Evolutionary conservation across 2,888 invertebrate genomes (phyloP), one percentile per base, ranked within the genome.

Genomic region (Chydorus sphaericus): DNA sequence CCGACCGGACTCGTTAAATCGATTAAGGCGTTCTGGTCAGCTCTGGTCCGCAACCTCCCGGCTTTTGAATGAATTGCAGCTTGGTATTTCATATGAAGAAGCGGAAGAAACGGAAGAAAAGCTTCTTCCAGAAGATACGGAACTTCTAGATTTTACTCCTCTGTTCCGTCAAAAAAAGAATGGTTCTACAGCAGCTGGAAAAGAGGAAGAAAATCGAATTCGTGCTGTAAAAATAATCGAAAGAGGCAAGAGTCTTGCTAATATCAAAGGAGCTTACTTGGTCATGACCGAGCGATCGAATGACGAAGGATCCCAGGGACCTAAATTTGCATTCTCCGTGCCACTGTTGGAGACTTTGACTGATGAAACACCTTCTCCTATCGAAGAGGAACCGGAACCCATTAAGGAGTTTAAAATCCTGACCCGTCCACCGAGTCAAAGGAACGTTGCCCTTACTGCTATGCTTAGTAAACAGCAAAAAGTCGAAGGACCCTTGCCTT

Each of bases 41-140:
- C 79, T 88, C 65, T 87, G 87, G 87, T 81, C 82, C 8, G 83
- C 85, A 66, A 72, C 86, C 53, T 83, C 84, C 63, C 81, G 82
- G 67, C 69, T 83, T n/a, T 72, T 86, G 62, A 85, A 82, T 69
- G 75, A 75, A 59, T 72, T 85, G 50, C 79, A 79, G 62, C 68
- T 66, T 58, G 71, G 67, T 54, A 65, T 75, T 58, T 66, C 67
- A 59, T 71, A 74, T 60, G 76, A 77, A 62, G 69, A 75, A 57
- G 59, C 58, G 66, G 68, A 55, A 65, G 52, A 52, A 83, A 83
- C 79, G 68, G 70, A 71, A 36, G 75, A 76, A 60, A 74, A 78
- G 48, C 85, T 87, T 4, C 71, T 89, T 54, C 81, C 82, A 0
- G 88, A 88, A 70, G 88, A 89, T 69, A 79, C 79, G 63, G 83